Conservation (phyloP, 2,797 vertebrate genomes). For the Rousettus madagascariensis region DNA sequence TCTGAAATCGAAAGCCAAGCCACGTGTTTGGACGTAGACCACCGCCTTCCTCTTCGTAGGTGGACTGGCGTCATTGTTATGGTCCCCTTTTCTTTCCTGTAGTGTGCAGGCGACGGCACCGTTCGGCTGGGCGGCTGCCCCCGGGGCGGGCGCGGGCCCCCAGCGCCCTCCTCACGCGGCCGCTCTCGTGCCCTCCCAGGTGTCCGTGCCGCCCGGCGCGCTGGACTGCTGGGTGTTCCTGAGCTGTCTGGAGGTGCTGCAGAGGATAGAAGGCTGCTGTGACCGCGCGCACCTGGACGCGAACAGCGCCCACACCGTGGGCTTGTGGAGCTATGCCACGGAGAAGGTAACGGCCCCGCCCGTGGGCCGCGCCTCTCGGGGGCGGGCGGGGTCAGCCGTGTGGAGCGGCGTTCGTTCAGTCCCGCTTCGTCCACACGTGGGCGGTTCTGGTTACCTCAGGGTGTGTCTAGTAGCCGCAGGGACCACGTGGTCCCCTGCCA, state of each 20-base stretch:
- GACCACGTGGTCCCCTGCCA: accelerated
- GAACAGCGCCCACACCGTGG: slow-evolving; percentile 95
- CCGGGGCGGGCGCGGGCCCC: not conserved
- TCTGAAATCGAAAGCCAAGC: accelerated
- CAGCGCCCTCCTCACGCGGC: accelerated
- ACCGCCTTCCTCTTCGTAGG: accelerated
- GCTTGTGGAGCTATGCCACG: slow-evolving; percentile 96
- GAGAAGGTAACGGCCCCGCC: slow-evolving; percentile 90
- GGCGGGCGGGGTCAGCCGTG: not conserved
- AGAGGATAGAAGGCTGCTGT: slow-evolving; percentile 97
- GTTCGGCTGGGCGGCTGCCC: accelerated
- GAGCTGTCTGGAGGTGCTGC: slow-evolving; percentile 97
- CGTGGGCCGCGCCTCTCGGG: accelerated
- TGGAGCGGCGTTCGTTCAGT: not conserved
- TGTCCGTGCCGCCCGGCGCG: slow-evolving; percentile 93
- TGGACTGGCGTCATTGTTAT: accelerated
- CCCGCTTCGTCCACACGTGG: too few relatives aligned
- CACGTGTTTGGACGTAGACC: accelerated
- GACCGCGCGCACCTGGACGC: slow-evolving; percentile 94
- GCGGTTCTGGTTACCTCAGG: not conserved
- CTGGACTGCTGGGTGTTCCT: slow-evolving; percentile 99
- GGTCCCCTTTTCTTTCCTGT: too few relatives aligned
- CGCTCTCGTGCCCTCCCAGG: slow-evolving; percentile 81
- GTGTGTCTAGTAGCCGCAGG: accelerated
- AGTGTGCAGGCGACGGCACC: not conserved